A percentile compares a stretch with the other conserved stretches of the same genome.
Evolutionary conservation across 2,113 vertebrate species (phyloP).

Genomic region (Tragelaphus scriptus): DNA sequence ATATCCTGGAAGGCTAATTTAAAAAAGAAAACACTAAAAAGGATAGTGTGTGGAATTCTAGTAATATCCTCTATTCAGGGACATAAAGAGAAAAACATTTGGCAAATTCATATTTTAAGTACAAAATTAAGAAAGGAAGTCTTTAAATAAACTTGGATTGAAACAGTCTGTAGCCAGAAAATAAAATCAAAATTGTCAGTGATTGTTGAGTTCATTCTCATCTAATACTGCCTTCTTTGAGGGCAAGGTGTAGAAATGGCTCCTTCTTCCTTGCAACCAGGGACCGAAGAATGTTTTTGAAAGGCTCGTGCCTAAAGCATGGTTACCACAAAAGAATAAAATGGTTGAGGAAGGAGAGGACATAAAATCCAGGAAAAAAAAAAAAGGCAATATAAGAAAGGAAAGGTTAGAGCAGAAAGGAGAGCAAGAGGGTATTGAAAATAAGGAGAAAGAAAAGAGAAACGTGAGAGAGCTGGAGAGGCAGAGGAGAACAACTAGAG

Average conservation of each 20-base stretch:
- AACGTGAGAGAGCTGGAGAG: background rate
- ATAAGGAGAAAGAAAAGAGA: background rate
- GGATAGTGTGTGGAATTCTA: background rate
- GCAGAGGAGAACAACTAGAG: background rate
- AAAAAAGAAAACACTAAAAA: background rate
- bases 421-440: background rate
- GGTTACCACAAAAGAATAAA: background rate
- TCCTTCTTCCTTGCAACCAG: background rate
- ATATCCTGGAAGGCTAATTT: background rate
- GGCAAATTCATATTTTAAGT: background rate
- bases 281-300: background rate
- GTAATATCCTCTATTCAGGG: background rate
- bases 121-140: background rate
- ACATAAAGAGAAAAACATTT: background rate
- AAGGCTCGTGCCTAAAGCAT: background rate
- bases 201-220: background rate
- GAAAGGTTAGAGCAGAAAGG: background rate
- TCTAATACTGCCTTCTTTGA: background rate
- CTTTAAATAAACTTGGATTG: background rate
- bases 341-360: background rate
- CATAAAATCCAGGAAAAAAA: background rate
- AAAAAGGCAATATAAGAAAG: background rate
- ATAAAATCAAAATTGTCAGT: background rate
- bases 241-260: background rate
- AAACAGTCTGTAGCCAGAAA: background rate